Base-by-base conservation (phyloP, 2,797 vertebrate species). In the Aulostomus chinensis region DNA sequence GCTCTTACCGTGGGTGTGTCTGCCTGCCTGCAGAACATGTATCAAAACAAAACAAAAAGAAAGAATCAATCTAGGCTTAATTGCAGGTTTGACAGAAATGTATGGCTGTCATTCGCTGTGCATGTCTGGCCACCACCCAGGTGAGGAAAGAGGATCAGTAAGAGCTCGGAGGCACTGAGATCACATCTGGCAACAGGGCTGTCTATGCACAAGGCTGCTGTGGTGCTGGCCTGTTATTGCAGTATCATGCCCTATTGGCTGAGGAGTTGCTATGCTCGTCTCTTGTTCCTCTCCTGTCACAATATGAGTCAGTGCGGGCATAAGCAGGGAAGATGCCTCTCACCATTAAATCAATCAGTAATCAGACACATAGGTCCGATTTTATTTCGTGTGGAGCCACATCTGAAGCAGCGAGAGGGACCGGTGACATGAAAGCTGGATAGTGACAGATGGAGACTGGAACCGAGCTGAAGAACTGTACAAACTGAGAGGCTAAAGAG, bases 241-340 rank as follows among this genome's bases (percentile, higher is more conserved):
- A 68, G 65, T 70, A 78, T 76, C 68, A 75, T 76, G 73, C 73
- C 79, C 82, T 67, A 85, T 87, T 87, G 85, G 86, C 72, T 86
- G 80, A 68, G 64, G 78, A 86, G 84, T 88, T 88, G 84, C 84
- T 87, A 86, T 85, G 86, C 79, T 80, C 81, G 62, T 79, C 68
- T 55, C 67, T 75, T 59, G 52, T 55, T 68, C 60, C 70, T 71
- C 78, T 73, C 73, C 65, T 76, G 64, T 80, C 79, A 75, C 52
- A 75, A 64, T 71, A 60, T 63, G 66, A 81, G 63, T 85, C 74
- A 77, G 56, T 17, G 14, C 54, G 65, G 61, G 57, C 68, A 12
- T 53, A 64, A 76, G 63, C 55, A 58, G 60, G 60, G 46, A 47
- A 48, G 38, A 68, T 66, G 68, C 54, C 69, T 60, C 68, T 58